phyloP scores from a whole-genome alignment of 1,140 invertebrate genomes.

The Epicauta chinensis region DNA sequence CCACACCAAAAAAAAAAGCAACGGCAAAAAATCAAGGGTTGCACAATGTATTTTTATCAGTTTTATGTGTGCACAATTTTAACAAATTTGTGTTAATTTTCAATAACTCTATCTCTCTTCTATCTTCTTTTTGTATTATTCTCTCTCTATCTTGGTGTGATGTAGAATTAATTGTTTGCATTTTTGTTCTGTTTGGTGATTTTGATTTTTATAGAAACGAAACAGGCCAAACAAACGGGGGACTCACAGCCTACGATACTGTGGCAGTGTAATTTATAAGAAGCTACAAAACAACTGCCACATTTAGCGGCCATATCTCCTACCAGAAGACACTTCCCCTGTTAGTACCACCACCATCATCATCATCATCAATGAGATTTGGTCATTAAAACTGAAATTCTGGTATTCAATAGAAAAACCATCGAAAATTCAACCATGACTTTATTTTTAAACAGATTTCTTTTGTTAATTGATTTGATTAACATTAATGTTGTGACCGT shows the following conservation, averaged over 20 bases:
- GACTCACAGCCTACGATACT: constrained; percentile 95
- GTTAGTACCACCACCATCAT: too few species aligned
- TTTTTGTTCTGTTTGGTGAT: constrained; percentile 15
- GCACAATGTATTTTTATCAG: constrained; percentile 4
- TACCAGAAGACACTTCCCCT: neutral
- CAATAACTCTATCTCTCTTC: constrained; percentile 4
- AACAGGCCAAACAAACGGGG: constrained; percentile 66
- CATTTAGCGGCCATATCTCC: constrained; percentile 11
- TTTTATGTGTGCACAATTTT: constrained; percentile 20
- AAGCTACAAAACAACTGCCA: constrained; percentile 4
- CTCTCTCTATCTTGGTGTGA: neutral
- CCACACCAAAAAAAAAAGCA: neutral
- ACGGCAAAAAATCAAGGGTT: neutral
- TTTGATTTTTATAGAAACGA: constrained; percentile 68
- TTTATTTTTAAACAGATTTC: neutral
- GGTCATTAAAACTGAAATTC: neutral
- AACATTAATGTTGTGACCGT: neutral
- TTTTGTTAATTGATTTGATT: neutral
- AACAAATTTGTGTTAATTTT: constrained; percentile 17
- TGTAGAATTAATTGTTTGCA: neutral
- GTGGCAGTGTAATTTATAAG: constrained; percentile 92
- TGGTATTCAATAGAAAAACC: neutral
- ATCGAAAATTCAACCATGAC: neutral
- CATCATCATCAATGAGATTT: neutral
- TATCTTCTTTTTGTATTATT: constrained; percentile 8